These are phyloP conservation scores for Hylyphantes graminicola DNA, from an alignment of 1,140 invertebrate genomes.

Conservation along the genomic window DNA sequence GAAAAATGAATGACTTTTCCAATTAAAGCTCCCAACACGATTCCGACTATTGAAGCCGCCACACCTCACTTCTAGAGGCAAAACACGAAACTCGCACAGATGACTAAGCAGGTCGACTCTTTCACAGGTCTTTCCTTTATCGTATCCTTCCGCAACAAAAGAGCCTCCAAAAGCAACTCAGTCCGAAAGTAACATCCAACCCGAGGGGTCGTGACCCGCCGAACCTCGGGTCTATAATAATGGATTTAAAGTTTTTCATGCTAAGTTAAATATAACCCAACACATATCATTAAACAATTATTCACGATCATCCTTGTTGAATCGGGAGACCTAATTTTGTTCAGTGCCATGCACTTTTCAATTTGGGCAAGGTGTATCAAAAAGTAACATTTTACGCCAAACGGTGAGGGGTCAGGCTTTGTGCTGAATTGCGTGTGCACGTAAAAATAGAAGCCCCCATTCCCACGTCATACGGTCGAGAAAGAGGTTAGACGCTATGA, in stretches of 20 bases:
- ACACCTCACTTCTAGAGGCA: slow-evolving; percentile 11
- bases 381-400: slow-evolving; percentile 39
- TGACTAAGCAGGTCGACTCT: slow-evolving; percentile 27
- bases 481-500: too few species aligned
- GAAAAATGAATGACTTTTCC: too few species aligned
- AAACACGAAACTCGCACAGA: slow-evolving; percentile 15
- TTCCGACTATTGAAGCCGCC: slow-evolving; percentile 26
- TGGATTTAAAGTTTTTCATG: slow-evolving; percentile 52
- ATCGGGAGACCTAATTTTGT: slow-evolving; percentile 49
- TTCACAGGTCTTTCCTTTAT: slow-evolving; percentile 45
- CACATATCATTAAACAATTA: slow-evolving; percentile 55
- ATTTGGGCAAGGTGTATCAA: slow-evolving; percentile 33
- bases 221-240: slow-evolving; percentile 41
- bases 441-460: too few species aligned
- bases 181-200: slow-evolving; percentile 30
- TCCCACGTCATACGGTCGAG: too few species aligned
- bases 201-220: slow-evolving; percentile 22
- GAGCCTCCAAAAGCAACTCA: not conserved
- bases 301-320: slow-evolving; percentile 41
- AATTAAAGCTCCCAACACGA: slow-evolving; percentile 30
- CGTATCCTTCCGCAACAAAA: slow-evolving; percentile 7
- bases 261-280: slow-evolving; percentile 55
- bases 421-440: slow-evolving; percentile 11
- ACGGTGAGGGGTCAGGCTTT: slow-evolving; percentile 21
- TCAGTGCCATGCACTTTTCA: slow-evolving; percentile 23